A percentile compares a stretch with the other conserved stretches of the same genome.
Conservation (phyloP, 2,797 vertebrate species). For the Capromys pilorides region DNA sequence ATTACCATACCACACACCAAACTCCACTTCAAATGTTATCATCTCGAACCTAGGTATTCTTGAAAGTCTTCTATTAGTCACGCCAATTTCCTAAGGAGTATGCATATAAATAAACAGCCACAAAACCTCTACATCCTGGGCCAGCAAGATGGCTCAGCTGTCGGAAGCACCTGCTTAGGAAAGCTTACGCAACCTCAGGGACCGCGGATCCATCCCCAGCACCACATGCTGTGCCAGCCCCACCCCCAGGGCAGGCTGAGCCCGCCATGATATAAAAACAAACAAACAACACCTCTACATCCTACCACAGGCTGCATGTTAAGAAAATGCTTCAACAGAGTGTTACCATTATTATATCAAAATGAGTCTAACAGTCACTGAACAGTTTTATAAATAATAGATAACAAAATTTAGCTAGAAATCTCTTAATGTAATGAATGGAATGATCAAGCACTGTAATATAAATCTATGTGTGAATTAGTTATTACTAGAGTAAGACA, state of each 20-base stretch:
- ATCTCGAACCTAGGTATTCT: not conserved
- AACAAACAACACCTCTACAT: not conserved
- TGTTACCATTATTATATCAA: constrained; percentile 1
- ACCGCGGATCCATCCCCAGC: too few species aligned
- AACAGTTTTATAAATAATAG: not conserved
- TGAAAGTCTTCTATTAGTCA: constrained; percentile 38
- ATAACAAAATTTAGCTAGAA: not conserved
- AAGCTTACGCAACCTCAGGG: too few species aligned
- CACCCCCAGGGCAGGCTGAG: too few species aligned
- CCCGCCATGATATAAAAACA: not conserved
- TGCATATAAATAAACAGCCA: not conserved
- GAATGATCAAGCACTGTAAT: not conserved
- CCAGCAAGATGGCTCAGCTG: too few species aligned
- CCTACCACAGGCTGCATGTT: not conserved
- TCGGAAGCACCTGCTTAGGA: too few species aligned
- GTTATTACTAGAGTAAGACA: not conserved
- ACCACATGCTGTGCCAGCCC: too few species aligned
- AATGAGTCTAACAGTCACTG: not conserved
- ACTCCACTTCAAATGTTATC: not conserved
- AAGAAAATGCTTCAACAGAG: constrained; percentile 17
- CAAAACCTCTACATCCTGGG: not conserved
- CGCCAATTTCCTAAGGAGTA: not conserved
- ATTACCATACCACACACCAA: not conserved
- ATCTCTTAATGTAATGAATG: not conserved
- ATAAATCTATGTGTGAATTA: not conserved